Evolutionary conservation across 1,140 invertebrate genomes (phyloP), one percentile per base, ranked within the genome.

Genomic region (Drosophila tsacasi): DNA sequence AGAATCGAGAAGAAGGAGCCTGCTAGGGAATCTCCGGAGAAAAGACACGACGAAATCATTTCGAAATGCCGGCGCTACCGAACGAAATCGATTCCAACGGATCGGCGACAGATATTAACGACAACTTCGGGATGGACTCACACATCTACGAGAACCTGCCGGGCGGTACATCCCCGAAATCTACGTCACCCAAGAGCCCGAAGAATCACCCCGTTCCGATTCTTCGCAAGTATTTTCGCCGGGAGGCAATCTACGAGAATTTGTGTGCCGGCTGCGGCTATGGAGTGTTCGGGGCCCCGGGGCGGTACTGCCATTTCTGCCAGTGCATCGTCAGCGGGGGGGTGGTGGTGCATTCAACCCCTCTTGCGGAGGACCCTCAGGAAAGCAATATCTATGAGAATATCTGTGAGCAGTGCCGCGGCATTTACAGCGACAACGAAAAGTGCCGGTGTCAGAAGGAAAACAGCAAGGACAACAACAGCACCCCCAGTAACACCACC

Each of bases 251-350:
- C 68, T 93, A 93, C 58, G 92, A 93, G 63, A 93, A 93, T 80
- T 35, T 93, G n/a, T 93, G 92, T 44, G 80, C 77, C 23, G 92
- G 92, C 55, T 93, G 92, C 37, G 91, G 92, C 44, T 93, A 93
- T 39, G 92, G 92, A 3, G 87, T 93, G 6, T 93, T 93, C 40
- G 84, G 62, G 3, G 86, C 92, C n/a, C 76, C 80, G 52, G 92
- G 92, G n/a, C 77, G 66, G 2, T 87, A 91, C 57, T 93, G 92
- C 30, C 73, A 90, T 52, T 93, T 93, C 71, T 93, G 92, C 27
- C 80, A 89, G 76, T 93, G 81, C 54, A 78, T 93, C 42, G 81
- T 91, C 1, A 81, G 79, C 52, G 92, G 92, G 37, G 80, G 78
- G 21, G 75, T 81, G 12, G 63, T 42, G 17, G 63, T 35, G 6